Conservation (phyloP, 2,888 invertebrate species). For the Germaria angustata region DNA sequence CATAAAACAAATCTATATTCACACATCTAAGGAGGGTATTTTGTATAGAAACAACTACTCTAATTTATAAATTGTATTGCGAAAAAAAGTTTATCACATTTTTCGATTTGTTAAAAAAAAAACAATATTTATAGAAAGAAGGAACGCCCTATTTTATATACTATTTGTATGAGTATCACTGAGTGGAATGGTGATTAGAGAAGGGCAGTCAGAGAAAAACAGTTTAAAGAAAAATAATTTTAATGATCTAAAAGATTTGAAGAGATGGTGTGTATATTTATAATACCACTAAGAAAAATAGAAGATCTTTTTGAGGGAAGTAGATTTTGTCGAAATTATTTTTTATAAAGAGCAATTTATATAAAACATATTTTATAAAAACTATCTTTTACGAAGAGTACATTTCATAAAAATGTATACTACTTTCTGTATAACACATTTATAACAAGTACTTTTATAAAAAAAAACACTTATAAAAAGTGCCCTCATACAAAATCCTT, state of each 20-base stretch:
- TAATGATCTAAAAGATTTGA: too few relatives aligned
- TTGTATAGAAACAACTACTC: neutral
- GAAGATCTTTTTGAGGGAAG: too few relatives aligned
- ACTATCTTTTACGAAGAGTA: neutral
- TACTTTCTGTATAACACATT: too few relatives aligned
- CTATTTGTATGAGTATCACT: neutral
- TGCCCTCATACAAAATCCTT: neutral
- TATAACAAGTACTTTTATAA: neutral
- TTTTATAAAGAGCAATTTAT: neutral
- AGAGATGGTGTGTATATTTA: too few relatives aligned
- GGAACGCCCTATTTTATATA: constrained; percentile 56
- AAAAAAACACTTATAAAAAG: neutral
- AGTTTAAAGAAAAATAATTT: too few relatives aligned
- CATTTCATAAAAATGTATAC: neutral
- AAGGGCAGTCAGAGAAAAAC: neutral
- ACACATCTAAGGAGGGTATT: constrained; percentile 59
- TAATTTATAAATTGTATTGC: constrained; percentile 21
- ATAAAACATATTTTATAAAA: neutral
- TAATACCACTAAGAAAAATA: too few relatives aligned
- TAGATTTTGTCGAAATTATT: too few relatives aligned
- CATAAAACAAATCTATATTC: constrained; percentile 54
- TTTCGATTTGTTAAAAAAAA: constrained; percentile 14
- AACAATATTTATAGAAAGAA: constrained; percentile 15
- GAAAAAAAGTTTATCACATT: neutral
- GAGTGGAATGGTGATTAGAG: neutral